Percentiles rank a stretch among this genome's conserved stretches.
phyloP scores from a whole-genome alignment of 2,888 invertebrate species.

The Ctenicera cuprea region DNA sequence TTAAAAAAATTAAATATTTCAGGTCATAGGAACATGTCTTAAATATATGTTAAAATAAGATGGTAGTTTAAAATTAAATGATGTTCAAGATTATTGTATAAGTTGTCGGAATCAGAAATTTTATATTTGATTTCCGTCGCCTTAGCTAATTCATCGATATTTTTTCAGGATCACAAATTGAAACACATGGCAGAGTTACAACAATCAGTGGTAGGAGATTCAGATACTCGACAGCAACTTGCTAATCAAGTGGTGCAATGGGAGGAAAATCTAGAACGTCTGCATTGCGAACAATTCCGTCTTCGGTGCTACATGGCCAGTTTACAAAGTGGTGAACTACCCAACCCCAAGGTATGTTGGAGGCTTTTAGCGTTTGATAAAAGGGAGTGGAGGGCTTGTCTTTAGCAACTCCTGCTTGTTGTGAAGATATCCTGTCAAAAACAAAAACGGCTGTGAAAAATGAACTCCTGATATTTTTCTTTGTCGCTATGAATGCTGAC shows the following conservation, averaged over 20 bases:
- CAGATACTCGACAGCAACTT: constrained; percentile 93
- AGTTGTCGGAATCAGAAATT: too few species aligned
- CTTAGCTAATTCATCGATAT: too few species aligned
- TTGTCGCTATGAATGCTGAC: constrained; percentile 9
- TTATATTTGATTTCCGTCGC: too few species aligned
- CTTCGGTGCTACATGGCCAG: constrained; percentile 98
- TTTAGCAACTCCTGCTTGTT: constrained; percentile 6
- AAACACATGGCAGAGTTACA: constrained; percentile 99
- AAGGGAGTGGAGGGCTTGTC: neutral
- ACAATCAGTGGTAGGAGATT: constrained; percentile 95
- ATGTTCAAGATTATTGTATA: too few species aligned
- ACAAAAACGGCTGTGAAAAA: constrained; percentile 27
- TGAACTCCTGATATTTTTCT: constrained; percentile 18
- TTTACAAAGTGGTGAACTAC: constrained; percentile 94
- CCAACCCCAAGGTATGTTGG: constrained; percentile 93
- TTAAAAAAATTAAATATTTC: too few species aligned
- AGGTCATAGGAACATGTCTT: too few species aligned
- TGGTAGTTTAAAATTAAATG: too few species aligned
- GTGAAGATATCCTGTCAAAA: constrained; percentile 23
- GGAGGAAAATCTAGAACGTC: constrained; percentile 97
- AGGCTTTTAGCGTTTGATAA: constrained; percentile 28
- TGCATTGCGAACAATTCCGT: constrained; percentile 97
- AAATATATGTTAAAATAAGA: too few species aligned
- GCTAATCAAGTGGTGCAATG: constrained; percentile 95
- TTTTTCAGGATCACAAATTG: constrained; percentile 91